Base-by-base conservation (phyloP, 2,113 vertebrate species). In the Corythaixoides concolor region DNA sequence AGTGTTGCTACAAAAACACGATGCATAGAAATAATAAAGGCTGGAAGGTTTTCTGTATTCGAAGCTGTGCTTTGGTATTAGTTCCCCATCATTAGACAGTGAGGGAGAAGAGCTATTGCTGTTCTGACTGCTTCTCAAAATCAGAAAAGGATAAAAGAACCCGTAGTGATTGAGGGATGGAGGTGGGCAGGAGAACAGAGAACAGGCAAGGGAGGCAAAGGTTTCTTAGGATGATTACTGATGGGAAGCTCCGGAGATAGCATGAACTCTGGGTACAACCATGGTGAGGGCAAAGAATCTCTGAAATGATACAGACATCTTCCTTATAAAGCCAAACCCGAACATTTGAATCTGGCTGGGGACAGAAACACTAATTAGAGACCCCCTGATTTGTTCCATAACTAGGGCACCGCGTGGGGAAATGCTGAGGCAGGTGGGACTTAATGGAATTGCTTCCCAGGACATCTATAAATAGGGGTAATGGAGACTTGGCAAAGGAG, bases 341-440 rank as follows among this genome's bases (percentile, higher is more conserved):
- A 50, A 45, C 15, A 37, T 63, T 4, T 55, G 64, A 75, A 67
- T 74, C 69, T 75, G 66, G 16, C 35, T 75, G 10, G 20, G 45
- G 82, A 27, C 66, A 83, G 85, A 91, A 95, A 41, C 19, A n/a
- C 87, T 87, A 50, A 85, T 79, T 89, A 85, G 28, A 88, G 75
- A 45, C 58, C 58, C 67, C 70, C 78, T 76, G 87, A 35, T 93
- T 50, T 90, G 55, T 74, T 70, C 85, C 11, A 5, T 82, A 96
- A 89, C 70, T 91, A 73, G 89, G 93, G 41, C 90, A 90, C 59
- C 0, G 16, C 59, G 62, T 12, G 10, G 86, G 49, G 70, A 95
- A 96, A n/a, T 83, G 95, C 96, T 95, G 94, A 95, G 73, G 76
- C 81, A 85, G 77, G 74, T 75, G 70, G 96, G 58, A 76, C 52